These are phyloP conservation scores for Phenganax subtilis DNA, from an alignment of 92 coral and sea anemone species.

Conservation along the genomic window DNA sequence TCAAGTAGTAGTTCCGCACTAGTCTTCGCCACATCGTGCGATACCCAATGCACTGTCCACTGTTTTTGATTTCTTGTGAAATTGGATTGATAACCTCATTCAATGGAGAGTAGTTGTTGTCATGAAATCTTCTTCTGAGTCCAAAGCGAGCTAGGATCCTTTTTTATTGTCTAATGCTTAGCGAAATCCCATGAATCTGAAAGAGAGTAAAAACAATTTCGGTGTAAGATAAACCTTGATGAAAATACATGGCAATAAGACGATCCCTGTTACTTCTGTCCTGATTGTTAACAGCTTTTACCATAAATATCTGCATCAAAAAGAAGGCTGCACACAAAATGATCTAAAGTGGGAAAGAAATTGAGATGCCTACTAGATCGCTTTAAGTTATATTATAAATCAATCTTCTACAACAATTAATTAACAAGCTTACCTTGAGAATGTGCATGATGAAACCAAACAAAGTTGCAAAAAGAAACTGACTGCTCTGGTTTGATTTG, in stretches of 20 bases:
- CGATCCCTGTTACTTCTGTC: background rate
- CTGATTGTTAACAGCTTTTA: background rate
- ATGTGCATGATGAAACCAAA: no score
- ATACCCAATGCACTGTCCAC: constrained; percentile 48
- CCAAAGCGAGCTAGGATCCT: constrained; percentile 3
- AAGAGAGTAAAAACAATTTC: constrained; percentile 20
- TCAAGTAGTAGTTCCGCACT: constrained; percentile 27
- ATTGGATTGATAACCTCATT: constrained; percentile 25
- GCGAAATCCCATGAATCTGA: constrained; percentile 22
- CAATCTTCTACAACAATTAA: no score
- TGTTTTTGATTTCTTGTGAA: constrained; percentile 30
- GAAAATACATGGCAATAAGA: background rate
- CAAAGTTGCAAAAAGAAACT: no score
- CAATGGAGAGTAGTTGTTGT: constrained; percentile 11
- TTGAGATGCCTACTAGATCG: no score
- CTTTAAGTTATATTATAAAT: no score
- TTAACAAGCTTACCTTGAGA: no score
- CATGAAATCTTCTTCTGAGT: constrained; percentile 12
- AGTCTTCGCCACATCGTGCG: constrained; percentile 42
- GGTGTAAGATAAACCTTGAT: constrained; percentile 6
- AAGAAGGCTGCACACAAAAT: no score
- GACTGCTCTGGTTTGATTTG: no score
- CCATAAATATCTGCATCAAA: no score
- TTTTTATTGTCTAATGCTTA: constrained; percentile 24
- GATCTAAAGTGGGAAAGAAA: no score